Evolutionary conservation across 2,888 invertebrate species (phyloP), one percentile per base, ranked within the genome.

Genomic region (Caenorhabditis sp.): DNA sequence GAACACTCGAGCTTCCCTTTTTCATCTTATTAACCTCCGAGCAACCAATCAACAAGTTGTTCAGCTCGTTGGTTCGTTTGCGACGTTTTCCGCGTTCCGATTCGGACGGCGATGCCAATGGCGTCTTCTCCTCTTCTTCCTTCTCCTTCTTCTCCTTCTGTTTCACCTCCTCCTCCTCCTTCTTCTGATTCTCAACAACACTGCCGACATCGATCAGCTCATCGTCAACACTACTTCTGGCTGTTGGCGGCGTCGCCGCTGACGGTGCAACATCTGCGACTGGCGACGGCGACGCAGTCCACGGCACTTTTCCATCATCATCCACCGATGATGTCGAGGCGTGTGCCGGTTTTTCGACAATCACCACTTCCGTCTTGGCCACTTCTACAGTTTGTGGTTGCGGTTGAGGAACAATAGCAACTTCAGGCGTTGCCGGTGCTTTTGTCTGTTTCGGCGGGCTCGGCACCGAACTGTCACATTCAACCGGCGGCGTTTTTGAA

Each of bases 401-500:
- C 12, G 51, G 5, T 51, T 12, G 49, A 43, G 12, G 49, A 43
- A 43, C 12, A 14, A 43, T 17, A 14, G 19, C 19, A 51, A n/a
- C 51, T 57, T 57, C 26, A 23, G 58, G 58, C 17, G 60, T 6
- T 19, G 43, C 19, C 51, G 51, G 17, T 17, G 19, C 17, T 36
- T 23, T 19, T 49, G 60, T 51, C 21, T 23, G 43, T 61, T 81
- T 80, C 1, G 84, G 84, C 26, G 84, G 84, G 17, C 79, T 81
- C 1, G 84, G 84, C 12, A 84, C 83, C 8, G 82, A 81, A 61
- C 83, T 83, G 68, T 84, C 84, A 60, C 84, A 84, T 64, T 84
- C 84, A 78, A 84, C 80, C 14, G 70, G 74, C 31, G 71, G 68
- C 51, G 76, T 64, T 3, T 21, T 43, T 1, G 59, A 63, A 58